Evolutionary conservation across 1,140 invertebrate genomes (phyloP).

Genomic region (Musca vetustissima): DNA sequence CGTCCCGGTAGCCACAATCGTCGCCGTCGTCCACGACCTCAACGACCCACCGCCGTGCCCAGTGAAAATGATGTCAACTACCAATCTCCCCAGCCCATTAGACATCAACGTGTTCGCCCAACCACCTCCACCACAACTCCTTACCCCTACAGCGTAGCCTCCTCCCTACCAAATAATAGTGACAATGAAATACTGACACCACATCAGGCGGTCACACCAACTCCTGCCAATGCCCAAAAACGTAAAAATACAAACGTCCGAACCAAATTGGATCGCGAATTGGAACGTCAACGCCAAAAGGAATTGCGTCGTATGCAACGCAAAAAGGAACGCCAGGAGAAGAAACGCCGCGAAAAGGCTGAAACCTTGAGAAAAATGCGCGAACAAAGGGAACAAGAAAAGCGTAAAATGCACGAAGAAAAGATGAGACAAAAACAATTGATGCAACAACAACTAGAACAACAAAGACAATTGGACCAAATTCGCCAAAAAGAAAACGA

Average conservation of each 20-base stretch:
- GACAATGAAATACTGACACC: conserved; percentile 36
- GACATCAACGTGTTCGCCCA: conserved; percentile 9
- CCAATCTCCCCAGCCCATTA: conserved; percentile 9
- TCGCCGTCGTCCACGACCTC: conserved; percentile 8
- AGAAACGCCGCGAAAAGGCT: conserved; percentile 35
- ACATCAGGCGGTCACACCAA: not conserved
- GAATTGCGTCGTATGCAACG: conserved; percentile 40
- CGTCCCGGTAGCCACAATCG: conserved; percentile 3
- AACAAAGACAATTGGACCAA: conserved; percentile 25
- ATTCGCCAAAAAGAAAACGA: conserved; percentile 21
- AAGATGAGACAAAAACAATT: conserved; percentile 15
- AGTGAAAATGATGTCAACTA: conserved; percentile 43
- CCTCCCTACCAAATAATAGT: not conserved
- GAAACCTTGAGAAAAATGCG: conserved; percentile 30
- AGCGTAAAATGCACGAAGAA: conserved; percentile 26
- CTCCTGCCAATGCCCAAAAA: not conserved
- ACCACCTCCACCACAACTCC: not conserved
- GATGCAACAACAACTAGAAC: conserved; percentile 10
- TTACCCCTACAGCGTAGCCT: not conserved
- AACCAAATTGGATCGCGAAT: conserved; percentile 38
- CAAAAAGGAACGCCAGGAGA: conserved; percentile 36
- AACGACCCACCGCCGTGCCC: not conserved
- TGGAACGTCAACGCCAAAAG: conserved; percentile 44
- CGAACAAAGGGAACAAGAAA: conserved; percentile 1
- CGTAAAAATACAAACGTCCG: not conserved